Evolutionary conservation across 2,113 vertebrate species (phyloP), one percentile per base, ranked within the genome.

Genomic region (Motacilla alba): DNA sequence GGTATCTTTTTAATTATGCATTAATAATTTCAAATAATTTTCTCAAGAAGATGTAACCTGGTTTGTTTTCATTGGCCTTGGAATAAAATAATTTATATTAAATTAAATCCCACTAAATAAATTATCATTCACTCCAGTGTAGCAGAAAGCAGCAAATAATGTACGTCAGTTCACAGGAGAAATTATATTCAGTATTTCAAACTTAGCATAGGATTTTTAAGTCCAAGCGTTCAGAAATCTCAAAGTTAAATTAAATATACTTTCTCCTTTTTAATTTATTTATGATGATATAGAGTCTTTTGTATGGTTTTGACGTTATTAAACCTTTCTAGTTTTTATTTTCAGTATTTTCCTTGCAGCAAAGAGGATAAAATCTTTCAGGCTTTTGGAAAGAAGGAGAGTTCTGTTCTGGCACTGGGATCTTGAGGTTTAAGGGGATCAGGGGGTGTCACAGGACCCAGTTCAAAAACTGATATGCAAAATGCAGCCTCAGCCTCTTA

Each of bases 101-200:
- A 93, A 83, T 60, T 6, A 80, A 95, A 59, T 67, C 56, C 23
- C 52, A 47, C 52, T 78, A 69, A 87, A 75, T 91, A 82, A 93
- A 90, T 84, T 11, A 74, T 59, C n/a, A 69, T 56, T 90, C 52
- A 60, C 16, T 73, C 3, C 46, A 53, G 18, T 44, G 64, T 89
- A 67, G 35, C 28, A 52, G 69, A 79, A 82, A 80, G 28, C 13
- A 20, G 5, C 35, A 77, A 77, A 49, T 37, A 30, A 28, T 28
- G 30, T 64, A 28, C 0, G 1, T 79, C 53, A 49, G 9, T 79
- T 93, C 56, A 52, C 22, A 30, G 59, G 59, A 49, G 68, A 82
- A 88, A 69, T 24, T n/a, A 10, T 22, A 77, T 73, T 55, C 3
- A 5, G 27, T 2, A 27, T 70, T 83, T 81, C 43, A 78, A 66